Conservation (phyloP, 2,888 invertebrate species). For the Pristionchus fissidentatus region DNA sequence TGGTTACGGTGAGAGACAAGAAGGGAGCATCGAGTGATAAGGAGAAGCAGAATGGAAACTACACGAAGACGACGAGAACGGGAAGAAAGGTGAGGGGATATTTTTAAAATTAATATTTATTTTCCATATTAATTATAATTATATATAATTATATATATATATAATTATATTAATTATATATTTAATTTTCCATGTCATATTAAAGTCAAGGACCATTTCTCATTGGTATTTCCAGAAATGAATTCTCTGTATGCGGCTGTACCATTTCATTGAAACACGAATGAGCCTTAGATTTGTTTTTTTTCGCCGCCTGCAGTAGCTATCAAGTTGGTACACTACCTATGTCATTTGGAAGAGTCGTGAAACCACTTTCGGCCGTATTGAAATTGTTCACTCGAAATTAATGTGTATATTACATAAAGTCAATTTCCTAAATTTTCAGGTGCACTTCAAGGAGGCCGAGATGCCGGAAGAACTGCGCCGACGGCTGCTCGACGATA, state of each 20-base stretch:
- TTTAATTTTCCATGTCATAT: too few relatives aligned
- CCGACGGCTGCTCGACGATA: slow-evolving; percentile 49
- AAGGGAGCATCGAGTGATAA: slow-evolving; percentile 6
- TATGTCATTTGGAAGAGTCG: too few relatives aligned
- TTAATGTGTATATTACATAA: not conserved
- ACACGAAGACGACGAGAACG: slow-evolving; percentile 57
- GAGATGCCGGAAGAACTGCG: slow-evolving; percentile 55
- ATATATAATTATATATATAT: not conserved
- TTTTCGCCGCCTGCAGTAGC: too few relatives aligned
- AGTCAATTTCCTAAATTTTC: not conserved
- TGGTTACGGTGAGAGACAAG: not conserved
- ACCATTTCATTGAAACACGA: not conserved
- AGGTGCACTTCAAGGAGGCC: slow-evolving; percentile 59
- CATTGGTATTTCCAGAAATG: too few relatives aligned
- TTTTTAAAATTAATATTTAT: not conserved
- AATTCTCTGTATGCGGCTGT: too few relatives aligned
- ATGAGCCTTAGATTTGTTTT: too few relatives aligned
- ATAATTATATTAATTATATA: not conserved
- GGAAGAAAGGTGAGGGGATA: slow-evolving; percentile 51
- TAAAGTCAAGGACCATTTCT: too few relatives aligned
- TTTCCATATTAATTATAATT: not conserved
- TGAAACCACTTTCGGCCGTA: too few relatives aligned
- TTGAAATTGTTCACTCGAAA: too few relatives aligned
- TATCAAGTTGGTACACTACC: too few relatives aligned
- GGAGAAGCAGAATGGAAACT: slow-evolving; percentile 10